These are phyloP conservation scores for Murina feae DNA, from an alignment of 2,113 vertebrate species.

Conservation along the genomic window DNA sequence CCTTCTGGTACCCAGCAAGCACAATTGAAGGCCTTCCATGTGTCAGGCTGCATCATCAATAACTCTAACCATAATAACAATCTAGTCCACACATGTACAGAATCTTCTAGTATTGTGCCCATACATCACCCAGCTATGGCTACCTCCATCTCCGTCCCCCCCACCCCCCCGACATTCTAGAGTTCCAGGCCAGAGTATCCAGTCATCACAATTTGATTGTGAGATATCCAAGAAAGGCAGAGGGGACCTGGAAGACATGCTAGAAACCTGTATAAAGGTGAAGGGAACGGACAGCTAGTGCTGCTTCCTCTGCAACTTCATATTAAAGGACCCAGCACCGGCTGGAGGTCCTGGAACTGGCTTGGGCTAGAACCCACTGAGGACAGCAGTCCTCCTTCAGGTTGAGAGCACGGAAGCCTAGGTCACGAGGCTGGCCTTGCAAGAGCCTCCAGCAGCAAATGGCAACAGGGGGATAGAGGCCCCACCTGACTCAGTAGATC, in stretches of 20 bases:
- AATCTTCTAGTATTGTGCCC: not conserved
- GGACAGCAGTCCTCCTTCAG: not conserved
- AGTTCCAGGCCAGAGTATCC: not conserved
- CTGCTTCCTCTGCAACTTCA: not conserved
- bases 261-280: not conserved
- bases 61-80: not conserved
- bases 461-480: accelerated
- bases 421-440: not conserved
- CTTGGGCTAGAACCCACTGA: not conserved
- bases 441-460: not conserved
- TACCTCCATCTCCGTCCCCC: not conserved
- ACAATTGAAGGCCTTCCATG: not conserved
- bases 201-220: not conserved
- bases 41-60: not conserved
- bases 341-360: not conserved
- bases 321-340: not conserved
- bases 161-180: not conserved
- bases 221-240: not conserved
- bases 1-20: not conserved
- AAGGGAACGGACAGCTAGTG: no score
- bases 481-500: not conserved
- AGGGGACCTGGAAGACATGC: no score
- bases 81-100: not conserved
- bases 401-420: not conserved
- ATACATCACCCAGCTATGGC: not conserved